These are phyloP conservation scores for Heliconius aoede DNA, from an alignment of 2,888 invertebrate genomes.

Conservation along the genomic window DNA sequence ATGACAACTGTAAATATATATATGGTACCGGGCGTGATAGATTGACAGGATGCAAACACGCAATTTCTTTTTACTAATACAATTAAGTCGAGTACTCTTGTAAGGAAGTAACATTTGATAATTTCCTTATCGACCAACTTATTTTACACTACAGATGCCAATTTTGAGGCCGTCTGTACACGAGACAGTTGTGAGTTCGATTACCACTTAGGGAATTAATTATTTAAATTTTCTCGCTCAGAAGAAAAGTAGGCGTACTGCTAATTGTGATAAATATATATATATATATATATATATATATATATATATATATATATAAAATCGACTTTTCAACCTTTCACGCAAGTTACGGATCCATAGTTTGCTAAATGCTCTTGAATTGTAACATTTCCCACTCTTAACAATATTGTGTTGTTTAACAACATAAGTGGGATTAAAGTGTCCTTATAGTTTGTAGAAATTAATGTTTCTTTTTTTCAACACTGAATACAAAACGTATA, in stretches of 20 bases:
- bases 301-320: too few relatives aligned
- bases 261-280: too few relatives aligned
- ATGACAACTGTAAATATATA: background rate
- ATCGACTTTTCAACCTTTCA: background rate
- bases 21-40: too few relatives aligned
- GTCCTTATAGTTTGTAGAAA: conserved; percentile 32
- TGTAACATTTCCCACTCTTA: background rate
- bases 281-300: too few relatives aligned
- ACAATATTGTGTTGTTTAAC: conserved; percentile 30
- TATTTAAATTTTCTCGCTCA: background rate
- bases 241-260: background rate
- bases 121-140: too few relatives aligned
- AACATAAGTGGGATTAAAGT: conserved; percentile 27
- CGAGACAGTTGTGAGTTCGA: background rate
- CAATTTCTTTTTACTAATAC: too few relatives aligned
- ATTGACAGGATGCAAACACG: too few relatives aligned
- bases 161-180: background rate
- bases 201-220: background rate
- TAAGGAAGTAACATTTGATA: too few relatives aligned
- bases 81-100: too few relatives aligned
- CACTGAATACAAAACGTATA: background rate
- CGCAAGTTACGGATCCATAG: background rate
- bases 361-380: conserved; percentile 2
- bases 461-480: conserved; percentile 5
- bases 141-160: too few relatives aligned